These are phyloP conservation scores for Heliconius himera DNA, from an alignment of 1,140 invertebrate species.

Conservation along the genomic window DNA sequence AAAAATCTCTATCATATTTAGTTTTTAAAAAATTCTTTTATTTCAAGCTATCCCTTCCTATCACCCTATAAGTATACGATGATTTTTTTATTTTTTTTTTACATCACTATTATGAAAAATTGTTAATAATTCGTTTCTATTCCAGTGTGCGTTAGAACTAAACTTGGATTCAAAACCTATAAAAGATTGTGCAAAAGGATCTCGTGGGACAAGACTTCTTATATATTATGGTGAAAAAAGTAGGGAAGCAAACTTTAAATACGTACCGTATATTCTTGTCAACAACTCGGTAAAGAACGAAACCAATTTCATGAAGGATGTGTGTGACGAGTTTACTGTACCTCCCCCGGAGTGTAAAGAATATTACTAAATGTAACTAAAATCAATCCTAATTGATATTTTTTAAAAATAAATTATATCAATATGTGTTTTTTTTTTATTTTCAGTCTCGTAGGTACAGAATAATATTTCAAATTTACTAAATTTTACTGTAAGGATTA, in stretches of 20 bases:
- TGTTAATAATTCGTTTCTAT: not conserved
- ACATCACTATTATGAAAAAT: not conserved
- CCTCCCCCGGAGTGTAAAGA: slow-evolving; percentile 29
- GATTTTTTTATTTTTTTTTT: not conserved
- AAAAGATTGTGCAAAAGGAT: slow-evolving; percentile 57
- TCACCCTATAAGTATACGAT: not conserved
- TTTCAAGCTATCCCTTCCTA: no score
- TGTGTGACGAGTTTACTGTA: slow-evolving; percentile 47
- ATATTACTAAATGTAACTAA: not conserved
- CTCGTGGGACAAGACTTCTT: slow-evolving; percentile 51
- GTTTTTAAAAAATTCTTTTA: no score
- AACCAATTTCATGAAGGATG: slow-evolving; percentile 45
- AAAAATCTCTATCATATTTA: no score
- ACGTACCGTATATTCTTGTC: slow-evolving; percentile 60
- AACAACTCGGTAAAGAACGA: slow-evolving; percentile 47
- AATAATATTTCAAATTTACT: no score
- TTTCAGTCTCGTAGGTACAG: no score
- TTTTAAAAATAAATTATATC: not conserved
- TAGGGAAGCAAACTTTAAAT: slow-evolving; percentile 46
- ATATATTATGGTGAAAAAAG: slow-evolving; percentile 62
- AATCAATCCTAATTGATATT: not conserved
- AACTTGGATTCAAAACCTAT: slow-evolving; percentile 50
- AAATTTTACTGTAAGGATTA: no score
- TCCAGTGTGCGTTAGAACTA: not conserved
- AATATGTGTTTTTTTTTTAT: no score